Base-by-base conservation (phyloP, 2,888 invertebrate genomes). In the Cabera pusaria region DNA sequence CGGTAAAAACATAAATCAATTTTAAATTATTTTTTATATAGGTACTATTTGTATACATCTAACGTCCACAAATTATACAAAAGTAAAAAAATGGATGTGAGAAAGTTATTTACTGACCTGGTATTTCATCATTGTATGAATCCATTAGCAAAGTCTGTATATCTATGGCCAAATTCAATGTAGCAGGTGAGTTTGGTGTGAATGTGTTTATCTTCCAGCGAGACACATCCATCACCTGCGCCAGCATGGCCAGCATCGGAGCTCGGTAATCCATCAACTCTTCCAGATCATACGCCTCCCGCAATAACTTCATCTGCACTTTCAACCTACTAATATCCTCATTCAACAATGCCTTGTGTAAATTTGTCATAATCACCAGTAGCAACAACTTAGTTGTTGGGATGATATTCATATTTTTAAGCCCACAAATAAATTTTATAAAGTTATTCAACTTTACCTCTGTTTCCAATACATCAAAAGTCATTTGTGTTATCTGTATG, bases 161-260 rank as follows among this genome's bases (percentile, higher is more conserved):
- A 5, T 67, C 49, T 11, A 87, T 46, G 6, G 72, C 60, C 3
- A 64, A 46, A 21, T 78, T 63, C n/a, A 88, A 50, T 12, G 77
- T 66, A 4, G 44, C 29, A 5, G 81, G 70, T n/a, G 69, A 60
- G 6, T 54, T 41, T 0, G 54, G 6, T 23, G 52, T 37, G 56
- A 78, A 89, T 17, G 71, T 71, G 9, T 64, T 62, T 4, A 81
- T 65, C 29, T 72, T 78, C 82, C 84, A 83, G 9, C 89, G 59
- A 1, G 76, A 70, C 1, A 61, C 53, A 40, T 83, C 76, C 25
- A 89, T 45, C 1, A 84, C 67, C 56, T 85, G 86, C 5, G 71
- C 83, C 8, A 86, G 43, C 81, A 85, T 81, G 0, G 78, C 83
- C 19, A 88, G 49, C 59, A 83, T 67, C 6, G 89, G 86, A 5